A percentile compares a stretch with the other conserved stretches of the same genome.
Evolutionary conservation across 2,888 invertebrate species (phyloP).

Genomic region (Drosophila lacicola): DNA sequence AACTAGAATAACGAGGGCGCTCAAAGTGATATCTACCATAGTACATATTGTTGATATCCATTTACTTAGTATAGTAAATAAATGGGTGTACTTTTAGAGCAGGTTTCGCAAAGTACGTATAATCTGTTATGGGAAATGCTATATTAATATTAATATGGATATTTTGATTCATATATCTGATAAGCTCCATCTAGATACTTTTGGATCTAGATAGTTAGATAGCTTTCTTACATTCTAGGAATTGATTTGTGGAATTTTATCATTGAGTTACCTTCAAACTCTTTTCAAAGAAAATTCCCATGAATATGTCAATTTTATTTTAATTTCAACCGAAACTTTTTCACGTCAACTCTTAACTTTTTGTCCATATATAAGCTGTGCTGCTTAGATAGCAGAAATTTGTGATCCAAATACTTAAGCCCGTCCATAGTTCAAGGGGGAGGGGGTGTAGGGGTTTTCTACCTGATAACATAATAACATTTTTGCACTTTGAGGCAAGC

Average conservation of each 20-base stretch:
- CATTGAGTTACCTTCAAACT: not conserved
- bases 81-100: not conserved
- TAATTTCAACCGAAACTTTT: not conserved
- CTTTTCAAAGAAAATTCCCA: not conserved
- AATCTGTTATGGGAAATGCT: not conserved
- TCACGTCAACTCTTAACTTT: not conserved
- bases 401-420: constrained; percentile 26
- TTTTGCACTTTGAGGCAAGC: constrained; percentile 35
- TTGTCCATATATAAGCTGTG: constrained; percentile 2
- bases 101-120: not conserved
- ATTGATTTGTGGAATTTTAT: no score
- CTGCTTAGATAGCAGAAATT: constrained; percentile 1
- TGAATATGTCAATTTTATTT: constrained; percentile 4
- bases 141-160: no score
- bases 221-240: no score
- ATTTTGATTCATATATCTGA: no score
- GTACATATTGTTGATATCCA: constrained; percentile 1
- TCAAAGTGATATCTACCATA: not conserved
- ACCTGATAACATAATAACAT: constrained; percentile 38
- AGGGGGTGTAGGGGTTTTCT: not conserved
- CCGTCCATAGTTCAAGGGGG: constrained; percentile 12
- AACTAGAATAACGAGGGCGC: not conserved
- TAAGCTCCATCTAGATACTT: no score
- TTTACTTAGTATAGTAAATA: not conserved
- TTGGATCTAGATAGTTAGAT: no score